Percentiles rank a stretch among this genome's conserved stretches.
Conservation (phyloP, 2,888 invertebrate genomes). For the Spilarctia lutea region DNA sequence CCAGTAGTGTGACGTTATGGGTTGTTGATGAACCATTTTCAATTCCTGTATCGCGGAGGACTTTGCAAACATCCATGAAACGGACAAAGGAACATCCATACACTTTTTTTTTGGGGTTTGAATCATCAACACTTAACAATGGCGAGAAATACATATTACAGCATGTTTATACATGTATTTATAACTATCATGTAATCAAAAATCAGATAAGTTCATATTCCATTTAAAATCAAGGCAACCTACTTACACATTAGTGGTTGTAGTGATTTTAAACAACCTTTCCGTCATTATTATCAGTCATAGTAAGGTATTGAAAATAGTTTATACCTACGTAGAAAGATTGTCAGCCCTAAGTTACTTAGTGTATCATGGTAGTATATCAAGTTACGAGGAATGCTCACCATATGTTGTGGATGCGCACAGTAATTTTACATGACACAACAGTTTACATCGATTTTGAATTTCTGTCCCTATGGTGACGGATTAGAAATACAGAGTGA, state of each 20-base stretch:
- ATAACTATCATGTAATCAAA: background rate
- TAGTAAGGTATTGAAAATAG: background rate
- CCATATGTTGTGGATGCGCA: constrained; percentile 15
- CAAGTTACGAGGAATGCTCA: constrained; percentile 30
- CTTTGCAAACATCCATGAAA: too few relatives aligned
- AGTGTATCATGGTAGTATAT: constrained; percentile 16
- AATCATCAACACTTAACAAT: too few relatives aligned
- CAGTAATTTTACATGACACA: constrained; percentile 19
- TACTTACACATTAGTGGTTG: background rate
- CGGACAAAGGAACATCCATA: too few relatives aligned
- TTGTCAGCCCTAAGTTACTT: constrained; percentile 29
- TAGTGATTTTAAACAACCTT: background rate
- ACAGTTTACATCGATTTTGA: background rate
- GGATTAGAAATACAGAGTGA: too few relatives aligned
- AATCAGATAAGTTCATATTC: background rate
- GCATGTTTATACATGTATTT: background rate
- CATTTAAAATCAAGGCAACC: background rate
- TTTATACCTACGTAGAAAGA: background rate
- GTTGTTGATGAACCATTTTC: too few relatives aligned
- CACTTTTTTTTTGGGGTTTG: too few relatives aligned
- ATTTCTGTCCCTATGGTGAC: too few relatives aligned
- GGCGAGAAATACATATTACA: too few relatives aligned
- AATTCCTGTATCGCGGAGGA: too few relatives aligned
- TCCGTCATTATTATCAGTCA: background rate
- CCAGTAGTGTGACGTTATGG: too few relatives aligned